Base-by-base conservation (phyloP, 2,113 vertebrate species). In the Procavia capensis region DNA sequence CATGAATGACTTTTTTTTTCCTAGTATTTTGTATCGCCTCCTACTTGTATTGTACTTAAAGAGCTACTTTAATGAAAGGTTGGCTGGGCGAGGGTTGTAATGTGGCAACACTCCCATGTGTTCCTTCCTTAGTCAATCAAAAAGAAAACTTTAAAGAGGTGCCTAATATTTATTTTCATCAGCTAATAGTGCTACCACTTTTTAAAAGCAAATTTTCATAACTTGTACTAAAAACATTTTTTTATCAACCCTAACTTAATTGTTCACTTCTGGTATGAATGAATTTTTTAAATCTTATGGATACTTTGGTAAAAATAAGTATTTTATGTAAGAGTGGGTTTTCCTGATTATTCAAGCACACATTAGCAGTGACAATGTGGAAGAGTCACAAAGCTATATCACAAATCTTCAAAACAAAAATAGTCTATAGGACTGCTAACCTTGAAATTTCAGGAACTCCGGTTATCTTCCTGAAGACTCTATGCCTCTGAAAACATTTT, bases 401-500 rank as follows among this genome's bases (percentile, higher is more conserved):
- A 54, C 20, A 76, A n/a, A 57, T 39, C n/a, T 90, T 6, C 47
- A 83, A 92, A 94, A 84, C 31, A 85, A 59, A 14, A 54, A 84
- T 93, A 97, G 91, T 93, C 90, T 76, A 92, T 84, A n/a, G 14
- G 89, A 88, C 50, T 88, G 63, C 98, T 97, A 93, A 98, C 98
- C 98, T 98, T 98, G 95, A 97, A 96, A 97, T 93, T 97, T 96
- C 97, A 97, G 97, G 94, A 98, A 98, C 0, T 0, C 66, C 94
- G 94, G 93, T 97, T 97, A 94, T 98, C 70, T 98, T 96, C 97
- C 84, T 81, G 95, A 91, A 98, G 97, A 97, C 64, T 97, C 97
- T 98, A 98, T 81, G 97, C 86, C 85, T 98, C 95, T 95, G 95
- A 98, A 98, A 98, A 93, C 91, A 98, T 96, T 68, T 97, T 98